phyloP scores from a whole-genome alignment of 2,888 invertebrate species.

The Autographa pulchrina region DNA sequence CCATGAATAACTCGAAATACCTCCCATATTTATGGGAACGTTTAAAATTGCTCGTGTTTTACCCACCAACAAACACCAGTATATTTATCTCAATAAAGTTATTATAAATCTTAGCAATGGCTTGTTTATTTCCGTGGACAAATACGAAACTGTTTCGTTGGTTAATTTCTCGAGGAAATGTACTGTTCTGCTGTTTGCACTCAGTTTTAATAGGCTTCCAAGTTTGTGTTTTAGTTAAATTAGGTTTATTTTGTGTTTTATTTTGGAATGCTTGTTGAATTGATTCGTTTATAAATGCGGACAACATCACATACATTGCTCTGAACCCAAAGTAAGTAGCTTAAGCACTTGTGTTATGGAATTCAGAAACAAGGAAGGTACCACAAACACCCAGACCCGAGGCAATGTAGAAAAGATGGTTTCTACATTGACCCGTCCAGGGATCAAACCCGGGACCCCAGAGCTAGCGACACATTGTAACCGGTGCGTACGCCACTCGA shows the following conservation, averaged over 20 bases:
- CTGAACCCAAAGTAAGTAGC: too few species aligned
- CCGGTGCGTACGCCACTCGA: too few species aligned
- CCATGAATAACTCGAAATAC: conserved; percentile 52
- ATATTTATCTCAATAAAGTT: conserved; percentile 53
- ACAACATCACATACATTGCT: too few species aligned
- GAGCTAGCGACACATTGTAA: too few species aligned
- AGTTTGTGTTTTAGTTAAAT: conserved; percentile 1
- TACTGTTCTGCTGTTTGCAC: conserved; percentile 23
- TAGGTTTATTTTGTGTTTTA: neutral
- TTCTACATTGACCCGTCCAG: too few species aligned
- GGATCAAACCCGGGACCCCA: too few species aligned
- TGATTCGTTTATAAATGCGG: too few species aligned
- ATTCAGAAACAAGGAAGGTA: too few species aligned
- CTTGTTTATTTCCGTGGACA: conserved; percentile 43
- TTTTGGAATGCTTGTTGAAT: neutral
- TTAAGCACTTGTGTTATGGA: too few species aligned
- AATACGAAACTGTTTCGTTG: conserved; percentile 37
- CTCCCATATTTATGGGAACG: conserved; percentile 56
- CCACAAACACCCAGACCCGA: too few species aligned
- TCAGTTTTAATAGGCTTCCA: conserved; percentile 5
- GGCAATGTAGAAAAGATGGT: too few species aligned
- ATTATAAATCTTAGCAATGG: conserved; percentile 53
- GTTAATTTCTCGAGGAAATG: conserved; percentile 36
- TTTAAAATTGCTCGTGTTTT: conserved; percentile 55
- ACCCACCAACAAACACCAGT: conserved; percentile 37